phyloP scores from a whole-genome alignment of 2,888 invertebrate species.

The Eurois occulta region DNA sequence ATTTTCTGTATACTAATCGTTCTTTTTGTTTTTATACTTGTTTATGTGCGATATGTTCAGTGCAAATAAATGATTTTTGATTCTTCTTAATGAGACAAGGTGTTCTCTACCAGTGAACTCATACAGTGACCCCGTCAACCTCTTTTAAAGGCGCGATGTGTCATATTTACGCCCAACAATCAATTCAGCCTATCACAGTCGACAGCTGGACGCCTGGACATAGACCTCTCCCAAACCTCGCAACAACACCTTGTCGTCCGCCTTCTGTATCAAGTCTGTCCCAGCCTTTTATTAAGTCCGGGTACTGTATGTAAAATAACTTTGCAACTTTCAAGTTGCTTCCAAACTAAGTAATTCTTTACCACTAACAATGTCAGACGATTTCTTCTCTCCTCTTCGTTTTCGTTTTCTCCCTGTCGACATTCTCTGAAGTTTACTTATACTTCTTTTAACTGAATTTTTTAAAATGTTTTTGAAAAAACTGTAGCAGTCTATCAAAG shows the following conservation, averaged over 20 bases:
- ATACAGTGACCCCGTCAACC: no score
- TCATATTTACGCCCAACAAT: not conserved
- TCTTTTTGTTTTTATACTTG: no score
- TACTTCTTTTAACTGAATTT: slow-evolving; percentile 20
- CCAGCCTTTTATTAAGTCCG: not conserved
- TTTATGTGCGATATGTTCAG: not conserved
- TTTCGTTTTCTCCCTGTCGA: slow-evolving; percentile 7
- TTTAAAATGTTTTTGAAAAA: slow-evolving; percentile 23
- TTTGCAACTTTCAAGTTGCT: slow-evolving; percentile 10
- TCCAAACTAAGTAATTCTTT: slow-evolving; percentile 15
- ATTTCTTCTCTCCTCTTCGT: not conserved
- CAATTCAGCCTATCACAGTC: not conserved
- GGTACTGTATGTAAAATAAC: slow-evolving; percentile 4
- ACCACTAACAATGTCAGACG: not conserved
- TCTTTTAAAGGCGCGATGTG: not conserved
- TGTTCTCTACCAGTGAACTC: not conserved
- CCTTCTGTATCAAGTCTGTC: not conserved
- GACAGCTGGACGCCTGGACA: not conserved
- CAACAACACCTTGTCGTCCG: not conserved
- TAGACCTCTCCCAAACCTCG: not conserved
- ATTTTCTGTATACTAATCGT: no score
- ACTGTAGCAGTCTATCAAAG: slow-evolving; percentile 9
- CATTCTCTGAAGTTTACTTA: slow-evolving; percentile 28
- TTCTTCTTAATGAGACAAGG: not conserved
- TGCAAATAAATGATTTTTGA: not conserved